Evolutionary conservation across 2,797 vertebrate species (phyloP).

Genomic region (Enoplosus armatus): DNA sequence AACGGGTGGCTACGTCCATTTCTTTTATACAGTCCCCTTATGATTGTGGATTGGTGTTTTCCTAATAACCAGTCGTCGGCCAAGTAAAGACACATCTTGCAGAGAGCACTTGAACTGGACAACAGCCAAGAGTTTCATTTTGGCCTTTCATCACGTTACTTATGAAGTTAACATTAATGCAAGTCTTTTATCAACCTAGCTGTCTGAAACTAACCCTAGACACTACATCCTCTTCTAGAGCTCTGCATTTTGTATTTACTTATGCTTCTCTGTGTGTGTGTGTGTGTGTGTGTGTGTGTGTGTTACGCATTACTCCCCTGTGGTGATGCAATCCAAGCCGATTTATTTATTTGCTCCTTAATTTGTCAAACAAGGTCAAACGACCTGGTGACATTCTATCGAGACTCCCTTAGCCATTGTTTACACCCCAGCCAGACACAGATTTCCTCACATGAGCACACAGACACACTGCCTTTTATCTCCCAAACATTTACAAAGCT

Average conservation of each 20-base stretch:
- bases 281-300: constrained; percentile 5
- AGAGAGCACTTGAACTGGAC: constrained; percentile 7
- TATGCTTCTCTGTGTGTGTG: neutral
- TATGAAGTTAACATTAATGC: neutral
- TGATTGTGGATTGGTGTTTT: neutral
- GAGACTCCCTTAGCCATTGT: constrained; percentile 64
- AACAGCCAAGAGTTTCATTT: neutral
- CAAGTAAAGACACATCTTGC: neutral
- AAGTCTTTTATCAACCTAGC: constrained; percentile 10
- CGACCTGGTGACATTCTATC: constrained; percentile 56
- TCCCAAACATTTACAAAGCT: constrained; percentile 74
- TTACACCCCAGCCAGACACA: constrained; percentile 59
- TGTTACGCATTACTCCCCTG: constrained; percentile 41
- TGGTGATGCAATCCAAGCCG: constrained; percentile 55
- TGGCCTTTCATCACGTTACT: constrained; percentile 2
- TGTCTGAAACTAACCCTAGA: neutral
- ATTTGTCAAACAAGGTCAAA: constrained; percentile 79
- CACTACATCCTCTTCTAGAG: neutral
- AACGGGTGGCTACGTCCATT: too few relatives aligned
- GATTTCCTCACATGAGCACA: constrained; percentile 35
- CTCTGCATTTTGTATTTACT: constrained; percentile 12
- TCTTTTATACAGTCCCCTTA: neutral
- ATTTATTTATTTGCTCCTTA: constrained; percentile 75
- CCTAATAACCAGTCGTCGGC: neutral
- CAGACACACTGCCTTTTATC: constrained; percentile 64